These are phyloP conservation scores for Syrista parreyssii DNA, from an alignment of 2,888 invertebrate species.

Conservation along the genomic window DNA sequence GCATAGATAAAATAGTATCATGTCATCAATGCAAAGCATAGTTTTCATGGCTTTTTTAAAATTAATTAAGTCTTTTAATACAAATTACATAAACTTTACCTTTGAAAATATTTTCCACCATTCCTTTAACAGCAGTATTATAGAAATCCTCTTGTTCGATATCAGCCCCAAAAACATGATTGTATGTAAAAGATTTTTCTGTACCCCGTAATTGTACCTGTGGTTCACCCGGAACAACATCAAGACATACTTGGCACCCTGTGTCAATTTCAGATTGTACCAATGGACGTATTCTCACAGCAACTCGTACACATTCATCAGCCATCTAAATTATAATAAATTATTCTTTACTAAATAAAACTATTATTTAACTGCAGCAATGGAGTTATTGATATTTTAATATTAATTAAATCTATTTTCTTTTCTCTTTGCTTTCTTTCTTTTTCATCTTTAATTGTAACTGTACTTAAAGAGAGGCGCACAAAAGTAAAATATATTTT, in stretches of 20 bases:
- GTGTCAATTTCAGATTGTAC: conserved; percentile 77
- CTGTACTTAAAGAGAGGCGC: too few species aligned
- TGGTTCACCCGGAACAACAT: conserved; percentile 72
- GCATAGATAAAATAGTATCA: background rate
- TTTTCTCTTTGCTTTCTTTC: too few species aligned
- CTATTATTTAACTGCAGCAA: background rate
- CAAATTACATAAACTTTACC: conserved; percentile 66
- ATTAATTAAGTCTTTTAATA: background rate
- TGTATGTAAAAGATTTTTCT: conserved; percentile 83
- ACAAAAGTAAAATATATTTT: too few species aligned
- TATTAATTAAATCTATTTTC: too few species aligned
- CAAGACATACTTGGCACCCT: conserved; percentile 81
- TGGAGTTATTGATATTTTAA: background rate
- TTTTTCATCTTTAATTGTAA: too few species aligned
- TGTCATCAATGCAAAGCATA: conserved; percentile 5
- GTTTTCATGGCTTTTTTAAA: conserved; percentile 2
- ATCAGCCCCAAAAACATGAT: conserved; percentile 82
- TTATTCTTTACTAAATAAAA: too few species aligned
- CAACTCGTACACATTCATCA: conserved; percentile 76
- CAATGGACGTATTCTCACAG: conserved; percentile 84
- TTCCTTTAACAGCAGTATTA: conserved; percentile 75
- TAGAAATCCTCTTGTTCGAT: conserved; percentile 81
- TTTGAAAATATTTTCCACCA: conserved; percentile 82
- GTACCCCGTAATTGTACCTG: conserved; percentile 77
- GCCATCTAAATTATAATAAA: conserved; percentile 43